Evolutionary conservation across 92 coral and sea anemone species (phyloP).

Genomic region (Pocillopora grandis): DNA sequence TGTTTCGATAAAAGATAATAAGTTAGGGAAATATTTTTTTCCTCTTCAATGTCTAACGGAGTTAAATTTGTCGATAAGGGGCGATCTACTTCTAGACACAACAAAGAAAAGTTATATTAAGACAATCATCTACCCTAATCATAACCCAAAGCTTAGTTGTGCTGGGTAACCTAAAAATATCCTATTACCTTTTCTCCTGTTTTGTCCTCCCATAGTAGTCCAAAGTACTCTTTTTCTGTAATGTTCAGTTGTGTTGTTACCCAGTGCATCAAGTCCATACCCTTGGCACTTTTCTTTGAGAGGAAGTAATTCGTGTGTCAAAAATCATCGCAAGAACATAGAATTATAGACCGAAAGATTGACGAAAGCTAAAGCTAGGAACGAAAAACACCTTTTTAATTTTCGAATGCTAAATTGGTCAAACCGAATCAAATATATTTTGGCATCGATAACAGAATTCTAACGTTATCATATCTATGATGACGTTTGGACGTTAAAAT

Average conservation of each 20-base stretch:
- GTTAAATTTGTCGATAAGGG: neutral
- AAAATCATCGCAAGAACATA: no score
- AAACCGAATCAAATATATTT: no score
- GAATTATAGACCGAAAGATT: no score
- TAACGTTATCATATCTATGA: no score
- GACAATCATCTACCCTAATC: neutral
- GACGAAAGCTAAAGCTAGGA: no score
- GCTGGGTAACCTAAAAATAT: neutral
- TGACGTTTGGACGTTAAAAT: no score
- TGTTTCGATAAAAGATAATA: neutral
- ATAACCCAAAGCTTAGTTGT: neutral
- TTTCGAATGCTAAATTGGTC: no score
- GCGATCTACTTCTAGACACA: slow-evolving; percentile 13
- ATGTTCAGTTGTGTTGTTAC: slow-evolving; percentile 83
- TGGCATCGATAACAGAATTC: no score
- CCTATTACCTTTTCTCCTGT: slow-evolving; percentile 84
- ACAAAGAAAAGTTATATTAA: slow-evolving; percentile 5
- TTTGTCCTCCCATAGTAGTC: slow-evolving; percentile 79
- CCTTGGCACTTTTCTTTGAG: slow-evolving; percentile 94
- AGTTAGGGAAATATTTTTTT: slow-evolving; percentile 14
- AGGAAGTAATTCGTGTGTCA: neutral
- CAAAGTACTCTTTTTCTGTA: slow-evolving; percentile 93
- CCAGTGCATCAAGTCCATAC: slow-evolving; percentile 81
- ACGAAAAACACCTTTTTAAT: no score
- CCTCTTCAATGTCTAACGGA: neutral